Evolutionary conservation across 2,113 vertebrate species (phyloP).

Genomic region (Geococcyx californianus): DNA sequence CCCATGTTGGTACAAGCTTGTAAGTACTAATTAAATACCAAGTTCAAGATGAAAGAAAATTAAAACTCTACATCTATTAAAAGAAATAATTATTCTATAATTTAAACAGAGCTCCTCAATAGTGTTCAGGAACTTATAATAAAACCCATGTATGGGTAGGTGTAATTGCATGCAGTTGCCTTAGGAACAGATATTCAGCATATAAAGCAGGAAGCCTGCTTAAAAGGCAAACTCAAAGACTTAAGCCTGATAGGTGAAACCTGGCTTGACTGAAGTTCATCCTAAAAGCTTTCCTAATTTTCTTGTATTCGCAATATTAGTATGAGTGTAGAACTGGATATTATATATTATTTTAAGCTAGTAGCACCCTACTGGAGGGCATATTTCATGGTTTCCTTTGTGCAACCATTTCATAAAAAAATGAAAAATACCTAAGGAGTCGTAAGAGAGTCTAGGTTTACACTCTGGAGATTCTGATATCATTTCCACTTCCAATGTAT

Average conservation of each 20-base stretch:
- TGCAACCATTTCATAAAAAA: background rate
- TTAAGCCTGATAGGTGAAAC: background rate
- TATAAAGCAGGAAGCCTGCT: background rate
- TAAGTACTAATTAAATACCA: conserved; percentile 1
- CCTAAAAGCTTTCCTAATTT: background rate
- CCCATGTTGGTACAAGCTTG: background rate
- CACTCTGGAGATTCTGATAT: background rate
- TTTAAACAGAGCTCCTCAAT: conserved; percentile 32
- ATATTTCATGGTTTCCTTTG: background rate
- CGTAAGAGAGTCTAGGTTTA: background rate
- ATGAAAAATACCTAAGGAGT: background rate
- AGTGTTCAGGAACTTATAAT: conserved; percentile 17
- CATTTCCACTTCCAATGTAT: background rate
- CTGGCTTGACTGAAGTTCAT: background rate
- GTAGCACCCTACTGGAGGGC: background rate
- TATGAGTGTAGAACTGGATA: background rate
- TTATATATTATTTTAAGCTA: background rate
- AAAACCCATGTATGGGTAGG: conserved; percentile 37
- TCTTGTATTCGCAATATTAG: background rate
- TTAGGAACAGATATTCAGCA: conserved; percentile 60
- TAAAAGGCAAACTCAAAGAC: conserved; percentile 19
- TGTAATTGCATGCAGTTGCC: conserved; percentile 65
- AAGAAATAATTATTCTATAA: conserved; percentile 53
- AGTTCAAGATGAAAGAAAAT: conserved; percentile 6
- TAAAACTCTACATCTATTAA: conserved; percentile 29